Percentiles rank a stretch among this genome's conserved stretches.
phyloP scores from a whole-genome alignment of 2,888 invertebrate genomes.

The Papilio gigon region DNA sequence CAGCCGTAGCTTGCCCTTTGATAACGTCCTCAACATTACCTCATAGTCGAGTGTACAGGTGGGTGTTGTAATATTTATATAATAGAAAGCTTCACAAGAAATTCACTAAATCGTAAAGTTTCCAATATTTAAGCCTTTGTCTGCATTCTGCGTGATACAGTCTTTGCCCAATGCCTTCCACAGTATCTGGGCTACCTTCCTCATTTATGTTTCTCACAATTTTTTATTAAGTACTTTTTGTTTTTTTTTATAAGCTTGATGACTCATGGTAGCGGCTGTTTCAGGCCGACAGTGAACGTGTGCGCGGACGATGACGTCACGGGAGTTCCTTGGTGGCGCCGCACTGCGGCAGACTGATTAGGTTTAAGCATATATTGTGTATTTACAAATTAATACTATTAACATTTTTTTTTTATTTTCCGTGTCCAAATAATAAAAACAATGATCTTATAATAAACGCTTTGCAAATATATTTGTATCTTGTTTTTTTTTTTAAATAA shows the following conservation, averaged over 20 bases:
- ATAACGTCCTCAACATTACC: constrained; percentile 67
- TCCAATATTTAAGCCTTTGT: too few species aligned
- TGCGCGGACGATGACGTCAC: constrained; percentile 71
- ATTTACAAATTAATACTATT: constrained; percentile 41
- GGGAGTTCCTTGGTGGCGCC: constrained; percentile 80
- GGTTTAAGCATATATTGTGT: constrained; percentile 55
- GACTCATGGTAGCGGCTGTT: neutral
- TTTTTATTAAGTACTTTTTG: too few species aligned
- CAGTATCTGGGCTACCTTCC: too few species aligned
- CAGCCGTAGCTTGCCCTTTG: constrained; percentile 68
- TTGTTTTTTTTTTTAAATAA: neutral
- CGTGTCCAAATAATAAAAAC: constrained; percentile 24
- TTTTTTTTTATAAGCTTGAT: too few species aligned
- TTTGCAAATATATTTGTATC: constrained; percentile 29
- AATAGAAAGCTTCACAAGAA: neutral
- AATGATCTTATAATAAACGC: constrained; percentile 40
- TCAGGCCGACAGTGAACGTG: constrained; percentile 55
- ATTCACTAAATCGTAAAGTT: too few species aligned
- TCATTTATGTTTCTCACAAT: too few species aligned
- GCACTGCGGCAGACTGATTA: constrained; percentile 74
- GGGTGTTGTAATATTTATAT: constrained; percentile 35
- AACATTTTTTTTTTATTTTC: constrained; percentile 36
- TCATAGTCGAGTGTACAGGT: constrained; percentile 78
- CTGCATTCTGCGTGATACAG: too few species aligned
- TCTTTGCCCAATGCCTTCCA: too few species aligned